A percentile compares a stretch with the other conserved stretches of the same genome.
phyloP scores from a whole-genome alignment of 2,113 vertebrate genomes.

The Mesocricetus auratus region DNA sequence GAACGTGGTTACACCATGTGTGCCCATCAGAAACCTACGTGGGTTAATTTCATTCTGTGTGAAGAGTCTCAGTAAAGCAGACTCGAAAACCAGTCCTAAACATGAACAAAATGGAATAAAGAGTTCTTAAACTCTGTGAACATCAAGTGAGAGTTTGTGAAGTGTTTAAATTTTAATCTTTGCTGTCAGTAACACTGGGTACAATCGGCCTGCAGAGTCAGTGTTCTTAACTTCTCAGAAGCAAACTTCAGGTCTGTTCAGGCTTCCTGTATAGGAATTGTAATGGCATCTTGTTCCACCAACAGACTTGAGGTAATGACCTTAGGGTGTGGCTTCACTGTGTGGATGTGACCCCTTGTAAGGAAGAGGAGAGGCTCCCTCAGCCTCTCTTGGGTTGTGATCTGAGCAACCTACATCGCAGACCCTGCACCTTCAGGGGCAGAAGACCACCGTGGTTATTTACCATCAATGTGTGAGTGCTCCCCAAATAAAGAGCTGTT shows the following conservation, averaged over 20 bases:
- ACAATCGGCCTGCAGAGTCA: neutral
- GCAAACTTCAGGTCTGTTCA: neutral
- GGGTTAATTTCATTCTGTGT: neutral
- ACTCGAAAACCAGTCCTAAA: neutral
- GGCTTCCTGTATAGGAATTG: neutral
- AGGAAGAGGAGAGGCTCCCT: too few relatives aligned
- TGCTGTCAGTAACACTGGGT: neutral
- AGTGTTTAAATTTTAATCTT: neutral
- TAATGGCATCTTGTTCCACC: too few relatives aligned
- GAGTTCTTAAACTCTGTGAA: conserved; percentile 20
- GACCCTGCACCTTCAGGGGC: too few relatives aligned
- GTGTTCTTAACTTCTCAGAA: neutral
- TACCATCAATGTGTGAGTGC: too few relatives aligned
- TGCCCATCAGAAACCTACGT: neutral
- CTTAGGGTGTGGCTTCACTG: too few relatives aligned
- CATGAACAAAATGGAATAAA: neutral
- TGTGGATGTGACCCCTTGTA: too few relatives aligned
- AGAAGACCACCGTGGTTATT: too few relatives aligned
- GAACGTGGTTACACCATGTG: neutral
- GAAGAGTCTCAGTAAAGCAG: neutral
- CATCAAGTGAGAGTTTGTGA: neutral
- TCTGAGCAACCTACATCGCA: too few relatives aligned
- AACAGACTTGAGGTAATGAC: too few relatives aligned
- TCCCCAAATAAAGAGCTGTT: too few relatives aligned
- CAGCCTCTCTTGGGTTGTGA: too few relatives aligned